A percentile compares a stretch with the other conserved stretches of the same genome.
Evolutionary conservation across 2,797 vertebrate genomes (phyloP).

Genomic region (Chrysocyon brachyurus): DNA sequence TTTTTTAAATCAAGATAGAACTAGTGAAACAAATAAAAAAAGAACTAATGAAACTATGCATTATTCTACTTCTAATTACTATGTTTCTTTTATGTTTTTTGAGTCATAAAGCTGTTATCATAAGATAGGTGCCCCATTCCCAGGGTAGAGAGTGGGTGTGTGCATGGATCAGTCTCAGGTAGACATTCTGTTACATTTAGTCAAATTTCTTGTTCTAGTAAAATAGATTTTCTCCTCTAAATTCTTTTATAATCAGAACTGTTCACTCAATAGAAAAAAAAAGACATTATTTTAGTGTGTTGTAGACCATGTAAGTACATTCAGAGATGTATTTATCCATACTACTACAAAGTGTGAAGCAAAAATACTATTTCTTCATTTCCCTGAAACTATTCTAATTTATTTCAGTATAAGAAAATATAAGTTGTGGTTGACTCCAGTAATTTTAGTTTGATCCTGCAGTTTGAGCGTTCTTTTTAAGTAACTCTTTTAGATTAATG

Average conservation of each 20-base stretch:
- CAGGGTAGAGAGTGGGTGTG: neutral
- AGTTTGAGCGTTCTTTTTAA: neutral
- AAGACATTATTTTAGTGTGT: neutral
- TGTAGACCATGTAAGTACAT: neutral
- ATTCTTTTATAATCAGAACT: neutral
- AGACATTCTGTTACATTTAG: neutral
- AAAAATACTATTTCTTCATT: neutral
- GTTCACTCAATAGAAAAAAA: neutral
- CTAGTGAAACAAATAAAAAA: neutral
- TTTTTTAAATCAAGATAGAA: neutral
- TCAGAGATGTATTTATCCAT: neutral
- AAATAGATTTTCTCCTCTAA: neutral
- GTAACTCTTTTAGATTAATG: neutral
- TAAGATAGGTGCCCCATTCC: neutral
- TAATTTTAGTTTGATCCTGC: neutral
- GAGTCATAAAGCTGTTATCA: neutral
- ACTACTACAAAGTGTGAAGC: neutral
- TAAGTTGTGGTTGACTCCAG: neutral
- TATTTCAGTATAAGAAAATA: neutral
- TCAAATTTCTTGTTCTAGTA: neutral
- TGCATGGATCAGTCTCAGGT: neutral
- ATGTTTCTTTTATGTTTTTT: neutral
- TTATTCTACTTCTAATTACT: neutral
- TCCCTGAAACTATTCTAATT: neutral
- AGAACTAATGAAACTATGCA: neutral